These are phyloP conservation scores for Neotoxoptera formosana DNA, from an alignment of 1,140 invertebrate genomes.

Conservation along the genomic window DNA sequence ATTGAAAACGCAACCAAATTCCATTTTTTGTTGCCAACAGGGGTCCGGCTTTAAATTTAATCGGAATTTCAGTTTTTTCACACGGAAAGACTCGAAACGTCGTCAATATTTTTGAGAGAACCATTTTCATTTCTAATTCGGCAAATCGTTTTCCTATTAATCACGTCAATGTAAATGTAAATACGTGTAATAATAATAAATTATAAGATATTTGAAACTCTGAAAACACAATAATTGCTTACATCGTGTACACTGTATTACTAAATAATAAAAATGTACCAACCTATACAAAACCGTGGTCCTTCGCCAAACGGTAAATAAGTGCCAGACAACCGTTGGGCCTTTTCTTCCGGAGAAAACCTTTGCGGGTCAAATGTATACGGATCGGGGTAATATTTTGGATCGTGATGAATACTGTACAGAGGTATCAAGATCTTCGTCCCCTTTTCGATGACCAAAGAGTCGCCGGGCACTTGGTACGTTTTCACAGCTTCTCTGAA, in stretches of 20 bases:
- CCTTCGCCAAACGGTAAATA: slow-evolving; percentile 69
- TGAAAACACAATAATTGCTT: too few relatives aligned
- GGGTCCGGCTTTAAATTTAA: neutral
- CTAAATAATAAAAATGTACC: neutral
- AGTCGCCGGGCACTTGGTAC: slow-evolving; percentile 66
- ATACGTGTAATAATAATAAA: neutral
- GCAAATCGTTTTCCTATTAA: slow-evolving; percentile 64
- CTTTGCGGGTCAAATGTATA: slow-evolving; percentile 68
- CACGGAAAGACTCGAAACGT: slow-evolving; percentile 14
- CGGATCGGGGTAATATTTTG: slow-evolving; percentile 68
- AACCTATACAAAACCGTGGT: slow-evolving; percentile 66
- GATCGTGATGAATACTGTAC: slow-evolving; percentile 69
- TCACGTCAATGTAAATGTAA: neutral
- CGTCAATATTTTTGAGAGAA: neutral
- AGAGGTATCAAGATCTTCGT: slow-evolving; percentile 69
- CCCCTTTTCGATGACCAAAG: slow-evolving; percentile 64
- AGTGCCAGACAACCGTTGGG: slow-evolving; percentile 67
- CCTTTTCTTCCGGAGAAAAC: slow-evolving; percentile 63
- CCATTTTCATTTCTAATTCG: slow-evolving; percentile 63
- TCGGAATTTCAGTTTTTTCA: slow-evolving; percentile 36
- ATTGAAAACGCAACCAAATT: slow-evolving; percentile 22
- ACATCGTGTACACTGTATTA: too few relatives aligned
- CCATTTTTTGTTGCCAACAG: neutral
- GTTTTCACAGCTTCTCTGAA: slow-evolving; percentile 64
- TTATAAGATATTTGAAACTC: too few relatives aligned